Base-by-base conservation (phyloP, 2,113 vertebrate genomes). In the Ciconia stormi region DNA sequence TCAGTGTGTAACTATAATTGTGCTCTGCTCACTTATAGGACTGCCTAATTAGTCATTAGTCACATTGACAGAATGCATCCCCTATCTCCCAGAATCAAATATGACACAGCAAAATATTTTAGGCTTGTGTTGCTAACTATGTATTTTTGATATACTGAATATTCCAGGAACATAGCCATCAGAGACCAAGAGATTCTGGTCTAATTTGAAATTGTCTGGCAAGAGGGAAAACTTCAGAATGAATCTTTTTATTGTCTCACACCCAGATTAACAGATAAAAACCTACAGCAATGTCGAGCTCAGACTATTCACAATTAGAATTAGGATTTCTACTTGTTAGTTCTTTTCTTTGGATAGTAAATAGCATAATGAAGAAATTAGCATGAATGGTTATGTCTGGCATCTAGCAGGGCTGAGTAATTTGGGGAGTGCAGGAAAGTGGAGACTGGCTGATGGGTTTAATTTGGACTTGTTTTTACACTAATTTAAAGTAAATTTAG, bases 91-190 rank as follows among this genome's bases (percentile, higher is more conserved):
- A 70, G 69, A 97, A 95, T 88, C 78, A 94, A 85, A 69, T 82
- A 92, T 84, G 50, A 97, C 38, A 95, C 82, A 92, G 87, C 66
- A 96, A 92, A 97, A 96, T 87, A 90, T 95, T 84, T 90, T 88
- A 77, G 29, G 52, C 63, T 86, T 77, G 40, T 81, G 73, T 49
- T 95, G 69, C 55, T 93, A 86, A 77, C 81, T 55, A 62, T 40
- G 32, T 74, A 58, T 80, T 87, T 96, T 78, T 88, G 30, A 93
- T 63, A 93, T 83, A 86, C 46, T 73, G 59, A 92, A 82, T 79
- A 94, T 96, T 94, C 84, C 61, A 96, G 71, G 81, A 96, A 92
- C 27, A 81, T 22, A 93, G 90, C 34, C 49, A 90, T 47, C 46
- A 83, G 71, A 96, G 73, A 96, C 82, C 62, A 58, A 94, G 58